phyloP scores from a whole-genome alignment of 2,888 invertebrate species.

The Netelia melanura region DNA sequence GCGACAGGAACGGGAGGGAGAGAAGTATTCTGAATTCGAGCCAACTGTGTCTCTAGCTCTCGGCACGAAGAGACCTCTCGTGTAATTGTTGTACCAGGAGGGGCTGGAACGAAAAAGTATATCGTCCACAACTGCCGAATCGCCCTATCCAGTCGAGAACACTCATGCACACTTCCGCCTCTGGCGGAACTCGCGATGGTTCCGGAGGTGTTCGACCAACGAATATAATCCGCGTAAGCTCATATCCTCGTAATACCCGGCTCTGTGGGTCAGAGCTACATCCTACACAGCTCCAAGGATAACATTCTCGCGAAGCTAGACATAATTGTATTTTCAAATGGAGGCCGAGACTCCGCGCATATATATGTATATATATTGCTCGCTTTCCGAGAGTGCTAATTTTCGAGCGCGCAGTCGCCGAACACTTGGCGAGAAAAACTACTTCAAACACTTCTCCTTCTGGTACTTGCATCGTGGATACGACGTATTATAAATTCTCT shows the following conservation, averaged over 20 bases:
- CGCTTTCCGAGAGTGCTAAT: constrained; percentile 18
- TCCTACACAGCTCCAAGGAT: not conserved
- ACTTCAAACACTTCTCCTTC: constrained; percentile 28
- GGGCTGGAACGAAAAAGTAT: constrained; percentile 16
- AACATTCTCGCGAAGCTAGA: constrained; percentile 14
- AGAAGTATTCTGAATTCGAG: constrained; percentile 74
- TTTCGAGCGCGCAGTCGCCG: constrained; percentile 46
- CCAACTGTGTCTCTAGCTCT: constrained; percentile 70
- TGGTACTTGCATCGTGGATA: constrained; percentile 1
- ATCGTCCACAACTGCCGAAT: constrained; percentile 55
- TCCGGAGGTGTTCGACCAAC: constrained; percentile 47
- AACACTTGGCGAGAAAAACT: constrained; percentile 46
- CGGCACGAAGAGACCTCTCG: constrained; percentile 36
- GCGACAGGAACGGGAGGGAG: constrained; percentile 45
- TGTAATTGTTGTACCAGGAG: constrained; percentile 58
- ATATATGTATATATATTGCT: not conserved
- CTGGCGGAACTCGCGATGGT: constrained; percentile 10
- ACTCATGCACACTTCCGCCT: constrained; percentile 44
- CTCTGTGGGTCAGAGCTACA: constrained; percentile 29
- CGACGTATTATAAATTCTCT: not conserved
- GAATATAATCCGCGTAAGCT: constrained; percentile 47
- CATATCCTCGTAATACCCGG: constrained; percentile 51
- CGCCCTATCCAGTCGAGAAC: constrained; percentile 31
- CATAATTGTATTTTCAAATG: constrained; percentile 59
- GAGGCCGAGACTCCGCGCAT: not conserved